Evolutionary conservation across 2,888 invertebrate species (phyloP).

Genomic region (Maniola hyperantus): DNA sequence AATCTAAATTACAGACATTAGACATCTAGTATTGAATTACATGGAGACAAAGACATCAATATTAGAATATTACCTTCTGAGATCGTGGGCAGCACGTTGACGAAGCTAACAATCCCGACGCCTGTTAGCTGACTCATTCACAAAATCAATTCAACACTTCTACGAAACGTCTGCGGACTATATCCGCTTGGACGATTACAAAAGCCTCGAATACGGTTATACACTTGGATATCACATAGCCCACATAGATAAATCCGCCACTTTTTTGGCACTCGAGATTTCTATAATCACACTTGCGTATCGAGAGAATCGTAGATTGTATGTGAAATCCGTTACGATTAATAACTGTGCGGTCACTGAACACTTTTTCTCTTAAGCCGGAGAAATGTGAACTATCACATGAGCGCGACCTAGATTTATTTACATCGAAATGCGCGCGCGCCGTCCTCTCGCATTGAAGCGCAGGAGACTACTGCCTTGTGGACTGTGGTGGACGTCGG

Average conservation of each 20-base stretch:
- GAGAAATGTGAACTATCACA: conserved; percentile 67
- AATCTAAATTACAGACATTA: neutral
- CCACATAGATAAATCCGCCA: conserved; percentile 68
- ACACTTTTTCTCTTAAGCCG: conserved; percentile 63
- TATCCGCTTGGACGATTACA: conserved; percentile 47
- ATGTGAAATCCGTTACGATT: conserved; percentile 50
- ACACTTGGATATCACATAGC: conserved; percentile 62
- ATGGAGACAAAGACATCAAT: conserved; percentile 24
- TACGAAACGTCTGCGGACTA: conserved; percentile 60
- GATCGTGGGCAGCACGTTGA: conserved; percentile 80
- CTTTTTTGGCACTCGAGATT: conserved; percentile 60
- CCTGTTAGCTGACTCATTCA: conserved; percentile 82
- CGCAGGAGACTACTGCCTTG: conserved; percentile 69
- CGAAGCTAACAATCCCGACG: conserved; percentile 79
- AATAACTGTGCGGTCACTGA: conserved; percentile 55
- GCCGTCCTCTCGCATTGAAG: conserved; percentile 65
- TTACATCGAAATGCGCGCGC: conserved; percentile 60
- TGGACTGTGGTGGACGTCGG: conserved; percentile 33
- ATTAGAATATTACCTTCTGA: conserved; percentile 71
- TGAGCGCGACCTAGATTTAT: conserved; percentile 65
- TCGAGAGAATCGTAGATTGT: conserved; percentile 38
- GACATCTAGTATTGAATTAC: conserved; percentile 2
- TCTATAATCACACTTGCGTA: conserved; percentile 50
- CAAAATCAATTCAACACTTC: conserved; percentile 66
- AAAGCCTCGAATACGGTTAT: conserved; percentile 43